phyloP scores from a whole-genome alignment of 2,888 invertebrate genomes.

The Buathra laborator region DNA sequence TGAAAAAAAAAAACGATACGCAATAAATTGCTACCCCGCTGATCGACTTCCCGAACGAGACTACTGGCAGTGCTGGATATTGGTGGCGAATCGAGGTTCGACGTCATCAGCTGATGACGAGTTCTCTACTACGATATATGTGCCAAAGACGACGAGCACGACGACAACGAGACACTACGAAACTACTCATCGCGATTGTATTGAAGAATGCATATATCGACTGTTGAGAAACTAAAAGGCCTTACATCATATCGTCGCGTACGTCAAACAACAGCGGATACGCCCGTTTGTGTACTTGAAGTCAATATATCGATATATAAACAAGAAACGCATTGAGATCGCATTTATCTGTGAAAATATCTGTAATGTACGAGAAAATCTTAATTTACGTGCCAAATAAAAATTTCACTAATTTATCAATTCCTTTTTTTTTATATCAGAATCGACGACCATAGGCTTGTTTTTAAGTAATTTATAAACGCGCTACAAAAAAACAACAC shows the following conservation, averaged over 20 bases:
- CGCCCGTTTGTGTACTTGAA: neutral
- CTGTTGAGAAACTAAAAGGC: too few species aligned
- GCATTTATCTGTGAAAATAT: neutral
- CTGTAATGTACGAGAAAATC: neutral
- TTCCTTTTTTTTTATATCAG: neutral
- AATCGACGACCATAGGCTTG: neutral
- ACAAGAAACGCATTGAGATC: neutral
- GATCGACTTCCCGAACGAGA: constrained; percentile 47
- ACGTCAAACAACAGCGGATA: too few species aligned
- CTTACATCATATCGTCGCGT: too few species aligned
- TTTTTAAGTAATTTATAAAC: too few species aligned
- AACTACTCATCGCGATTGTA: neutral
- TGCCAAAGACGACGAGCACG: constrained; percentile 20
- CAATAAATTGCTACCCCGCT: neutral
- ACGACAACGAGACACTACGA: constrained; percentile 21
- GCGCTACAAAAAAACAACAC: too few species aligned
- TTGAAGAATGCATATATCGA: neutral
- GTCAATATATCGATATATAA: neutral
- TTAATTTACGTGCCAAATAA: neutral
- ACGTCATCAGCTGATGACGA: constrained; percentile 53
- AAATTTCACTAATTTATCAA: neutral
- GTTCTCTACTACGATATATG: constrained; percentile 5
- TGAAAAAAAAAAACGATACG: neutral
- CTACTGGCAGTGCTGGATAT: constrained; percentile 16
- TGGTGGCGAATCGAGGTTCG: constrained; percentile 39